These are phyloP conservation scores for Budorcas taxicolor DNA, from an alignment of 2,113 vertebrate species.

Conservation along the genomic window DNA sequence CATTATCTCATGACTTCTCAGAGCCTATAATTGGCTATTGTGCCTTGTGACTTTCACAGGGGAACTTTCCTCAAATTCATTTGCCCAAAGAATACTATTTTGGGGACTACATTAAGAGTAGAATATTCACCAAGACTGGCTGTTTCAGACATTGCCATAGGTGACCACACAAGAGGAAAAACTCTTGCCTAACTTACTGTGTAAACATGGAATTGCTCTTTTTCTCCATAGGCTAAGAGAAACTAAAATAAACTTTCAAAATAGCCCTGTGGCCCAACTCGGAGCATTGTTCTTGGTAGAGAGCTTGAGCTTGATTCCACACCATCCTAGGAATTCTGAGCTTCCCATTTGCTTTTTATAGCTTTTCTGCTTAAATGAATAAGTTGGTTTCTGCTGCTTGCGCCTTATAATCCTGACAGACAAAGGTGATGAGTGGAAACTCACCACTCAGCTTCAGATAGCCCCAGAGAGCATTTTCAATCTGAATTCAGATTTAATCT, in stretches of 20 bases:
- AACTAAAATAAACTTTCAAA: neutral
- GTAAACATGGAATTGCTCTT: neutral
- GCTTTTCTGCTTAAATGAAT: neutral
- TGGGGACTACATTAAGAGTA: neutral
- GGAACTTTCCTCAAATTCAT: neutral
- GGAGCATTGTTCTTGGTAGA: neutral
- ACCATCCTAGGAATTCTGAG: neutral
- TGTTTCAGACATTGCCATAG: neutral
- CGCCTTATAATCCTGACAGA: neutral
- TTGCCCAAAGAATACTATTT: neutral
- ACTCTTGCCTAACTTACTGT: neutral
- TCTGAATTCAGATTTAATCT: neutral
- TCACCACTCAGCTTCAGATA: neutral
- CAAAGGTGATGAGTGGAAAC: neutral
- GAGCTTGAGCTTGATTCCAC: neutral
- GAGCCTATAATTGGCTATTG: neutral
- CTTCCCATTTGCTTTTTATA: neutral
- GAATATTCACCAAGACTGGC: neutral
- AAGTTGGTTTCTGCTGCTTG: neutral
- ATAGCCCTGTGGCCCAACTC: neutral
- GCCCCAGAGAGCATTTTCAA: neutral
- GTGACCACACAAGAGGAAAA: neutral
- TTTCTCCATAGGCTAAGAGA: neutral
- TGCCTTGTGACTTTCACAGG: neutral
- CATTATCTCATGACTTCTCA: neutral